Percentiles rank a stretch among this genome's conserved stretches.
Evolutionary conservation across 2,888 invertebrate species (phyloP).

Genomic region (Drosophila gaucha): DNA sequence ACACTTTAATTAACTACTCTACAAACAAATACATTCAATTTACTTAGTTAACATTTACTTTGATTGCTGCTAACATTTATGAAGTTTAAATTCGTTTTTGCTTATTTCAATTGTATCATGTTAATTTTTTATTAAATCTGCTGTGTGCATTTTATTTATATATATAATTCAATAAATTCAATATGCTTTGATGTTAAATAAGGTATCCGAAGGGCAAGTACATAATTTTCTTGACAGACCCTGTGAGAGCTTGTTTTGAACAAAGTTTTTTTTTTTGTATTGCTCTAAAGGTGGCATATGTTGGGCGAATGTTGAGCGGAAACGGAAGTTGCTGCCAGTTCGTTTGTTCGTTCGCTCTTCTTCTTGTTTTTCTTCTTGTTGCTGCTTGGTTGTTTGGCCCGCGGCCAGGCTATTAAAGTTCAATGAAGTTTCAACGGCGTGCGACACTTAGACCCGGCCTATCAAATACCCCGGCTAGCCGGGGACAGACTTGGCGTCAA

Average conservation of each 20-base stretch:
- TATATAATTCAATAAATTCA: conserved; percentile 3
- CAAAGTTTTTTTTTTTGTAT: background rate
- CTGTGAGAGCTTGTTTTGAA: background rate
- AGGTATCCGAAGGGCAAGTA: background rate
- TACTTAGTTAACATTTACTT: conserved; percentile 13
- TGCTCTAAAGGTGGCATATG: conserved; percentile 16
- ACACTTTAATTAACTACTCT: conserved; percentile 8
- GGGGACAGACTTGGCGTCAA: conserved; percentile 43
- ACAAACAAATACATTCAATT: conserved; percentile 26
- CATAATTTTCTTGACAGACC: background rate
- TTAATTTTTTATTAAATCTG: background rate
- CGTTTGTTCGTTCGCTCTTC: background rate
- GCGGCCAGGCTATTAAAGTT: conserved; percentile 68
- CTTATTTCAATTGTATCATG: conserved; percentile 27
- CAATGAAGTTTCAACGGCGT: conserved; percentile 65
- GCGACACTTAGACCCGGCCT: conserved; percentile 53
- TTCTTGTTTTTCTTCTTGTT: background rate
- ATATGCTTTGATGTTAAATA: background rate
- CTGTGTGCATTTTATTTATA: no score
- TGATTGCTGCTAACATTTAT: conserved; percentile 44
- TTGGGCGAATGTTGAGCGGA: conserved; percentile 15
- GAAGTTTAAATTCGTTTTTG: conserved; percentile 61
- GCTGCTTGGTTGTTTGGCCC: conserved; percentile 43
- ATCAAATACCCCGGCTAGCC: conserved; percentile 15
- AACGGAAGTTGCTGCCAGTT: conserved; percentile 40